Evolutionary conservation across 2,888 invertebrate genomes (phyloP).

Genomic region (Diaperis boleti): DNA sequence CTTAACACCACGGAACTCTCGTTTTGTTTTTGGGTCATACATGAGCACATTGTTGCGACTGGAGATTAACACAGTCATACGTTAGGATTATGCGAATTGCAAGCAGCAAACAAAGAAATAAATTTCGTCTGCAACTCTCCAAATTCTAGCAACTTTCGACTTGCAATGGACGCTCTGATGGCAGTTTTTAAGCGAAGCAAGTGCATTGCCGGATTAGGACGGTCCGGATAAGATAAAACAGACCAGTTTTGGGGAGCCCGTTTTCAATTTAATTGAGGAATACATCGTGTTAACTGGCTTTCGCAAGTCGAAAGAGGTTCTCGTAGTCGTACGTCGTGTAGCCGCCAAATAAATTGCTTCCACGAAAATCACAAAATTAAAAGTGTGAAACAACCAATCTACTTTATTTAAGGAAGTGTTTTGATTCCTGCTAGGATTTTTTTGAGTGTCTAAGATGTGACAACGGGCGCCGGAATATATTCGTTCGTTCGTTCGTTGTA

Average conservation of each 20-base stretch:
- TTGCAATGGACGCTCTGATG: slow-evolving; percentile 14
- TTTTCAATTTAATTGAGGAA: slow-evolving; percentile 34
- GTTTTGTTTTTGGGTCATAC: slow-evolving; percentile 25
- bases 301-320: slow-evolving; percentile 8
- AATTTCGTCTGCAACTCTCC: slow-evolving; percentile 20
- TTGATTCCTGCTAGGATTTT: slow-evolving; percentile 14
- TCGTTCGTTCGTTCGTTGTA: slow-evolving; percentile 25
- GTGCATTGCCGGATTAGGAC: slow-evolving; percentile 36
- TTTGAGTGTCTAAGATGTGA: slow-evolving; percentile 8
- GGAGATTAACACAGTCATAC: slow-evolving; percentile 22
- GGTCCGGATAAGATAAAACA: slow-evolving; percentile 25
- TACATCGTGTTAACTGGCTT: slow-evolving; percentile 34
- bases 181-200: slow-evolving; percentile 17
- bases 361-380: too few relatives aligned
- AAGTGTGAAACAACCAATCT: too few relatives aligned
- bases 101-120: slow-evolving; percentile 46
- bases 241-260: slow-evolving; percentile 3
- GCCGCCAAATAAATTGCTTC: slow-evolving; percentile 3
- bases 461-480: slow-evolving; percentile 18
- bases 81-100: slow-evolving; percentile 42
- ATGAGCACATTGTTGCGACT: slow-evolving; percentile 38
- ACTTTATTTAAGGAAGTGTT: too few relatives aligned
- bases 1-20: slow-evolving; percentile 21
- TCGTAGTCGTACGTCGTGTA: not conserved
- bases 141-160: slow-evolving; percentile 10